Conservation (phyloP, 92 coral and sea anemone genomes). For the Umimayanthus kanabou region DNA sequence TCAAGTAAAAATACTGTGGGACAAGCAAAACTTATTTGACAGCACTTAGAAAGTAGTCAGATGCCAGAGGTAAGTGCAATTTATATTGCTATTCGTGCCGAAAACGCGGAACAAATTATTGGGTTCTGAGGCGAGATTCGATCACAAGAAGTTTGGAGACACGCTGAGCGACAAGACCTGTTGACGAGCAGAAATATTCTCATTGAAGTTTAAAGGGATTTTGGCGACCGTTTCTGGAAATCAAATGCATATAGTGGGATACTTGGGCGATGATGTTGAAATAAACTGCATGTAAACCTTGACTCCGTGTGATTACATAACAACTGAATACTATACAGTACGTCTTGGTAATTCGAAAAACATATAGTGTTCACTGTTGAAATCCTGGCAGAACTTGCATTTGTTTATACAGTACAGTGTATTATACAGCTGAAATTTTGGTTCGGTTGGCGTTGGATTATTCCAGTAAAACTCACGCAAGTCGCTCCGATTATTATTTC, state of each 20-base stretch:
- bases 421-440: not conserved
- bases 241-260: not conserved
- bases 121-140: not conserved
- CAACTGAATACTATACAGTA: not conserved
- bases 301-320: constrained; percentile 29
- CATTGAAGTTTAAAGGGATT: too few species aligned
- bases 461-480: not conserved
- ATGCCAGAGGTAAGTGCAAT: constrained; percentile 14
- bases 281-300: not conserved
- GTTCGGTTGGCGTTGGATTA: not conserved
- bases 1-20: constrained; percentile 3
- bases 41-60: not conserved
- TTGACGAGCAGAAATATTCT: not conserved
- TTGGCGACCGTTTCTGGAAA: not conserved
- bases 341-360: constrained; percentile 11
- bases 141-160: not conserved
- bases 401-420: constrained; percentile 11
- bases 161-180: not conserved
- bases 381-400: constrained; percentile 11
- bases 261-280: not conserved
- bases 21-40: not conserved
- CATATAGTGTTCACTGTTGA: not conserved
- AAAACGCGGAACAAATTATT: not conserved
- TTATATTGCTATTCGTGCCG: not conserved
- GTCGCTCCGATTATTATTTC: not conserved